Evolutionary conservation across 1,140 invertebrate genomes (phyloP), one percentile per base, ranked within the genome.

Genomic region (Pollicipes pollicipes): DNA sequence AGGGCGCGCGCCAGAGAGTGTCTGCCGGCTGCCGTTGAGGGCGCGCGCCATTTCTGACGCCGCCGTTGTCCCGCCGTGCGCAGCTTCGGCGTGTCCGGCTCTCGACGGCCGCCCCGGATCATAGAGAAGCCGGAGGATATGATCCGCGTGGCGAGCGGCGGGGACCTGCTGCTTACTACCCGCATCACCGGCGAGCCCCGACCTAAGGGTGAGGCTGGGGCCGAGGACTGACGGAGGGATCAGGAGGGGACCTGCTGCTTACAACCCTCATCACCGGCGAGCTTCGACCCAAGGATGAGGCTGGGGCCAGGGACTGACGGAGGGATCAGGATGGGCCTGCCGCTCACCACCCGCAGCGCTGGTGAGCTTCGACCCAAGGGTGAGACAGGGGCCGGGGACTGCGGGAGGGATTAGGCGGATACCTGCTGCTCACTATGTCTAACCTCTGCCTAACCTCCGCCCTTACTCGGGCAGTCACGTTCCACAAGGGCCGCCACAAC

Each of bases 291-390:
- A 88, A 86, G 85, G 86, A 90, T 92, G 82, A 82, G 66, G 37
- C 30, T 89, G 88, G 28, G 30, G 0, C 26, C 24, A 21, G 1
- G 16, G 45, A n/a, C 66, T 30, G 27, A n/a, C n/a, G n/a, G n/a
- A n/a, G n/a, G n/a, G n/a, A n/a, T n/a, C n/a, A n/a, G n/a, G n/a
- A n/a, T n/a, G n/a, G n/a, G n/a, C n/a, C n/a, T n/a, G n/a, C n/a
- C n/a, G n/a, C n/a, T n/a, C n/a, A n/a, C n/a, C n/a, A n/a, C n/a
- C n/a, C n/a, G n/a, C n/a, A n/a, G n/a, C 66, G 83, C 83, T 70
- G 91, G 90, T 70, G 86, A 89, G 75, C 90, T 90, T 0, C 90
- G 87, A 78, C 90, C 90, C 13, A 88, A 86, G 85, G 86, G 90
- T 92, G 82, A 82, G 66, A 37, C 30, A 89, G 88, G 28, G 30